Base-by-base conservation (phyloP, 2,888 invertebrate genomes). In the Silvanus unidentatus region DNA sequence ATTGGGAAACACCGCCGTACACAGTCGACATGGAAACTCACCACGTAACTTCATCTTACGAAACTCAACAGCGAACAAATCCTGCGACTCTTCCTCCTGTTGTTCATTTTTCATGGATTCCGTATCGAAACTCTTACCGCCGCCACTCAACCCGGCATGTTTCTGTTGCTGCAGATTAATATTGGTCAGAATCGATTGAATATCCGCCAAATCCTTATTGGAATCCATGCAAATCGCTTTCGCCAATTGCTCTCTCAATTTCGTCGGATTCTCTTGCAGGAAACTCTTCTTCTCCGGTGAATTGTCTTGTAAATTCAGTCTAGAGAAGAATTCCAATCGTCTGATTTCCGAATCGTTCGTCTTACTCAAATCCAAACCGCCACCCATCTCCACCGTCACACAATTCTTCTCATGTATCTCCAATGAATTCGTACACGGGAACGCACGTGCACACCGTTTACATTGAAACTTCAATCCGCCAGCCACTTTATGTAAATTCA, bases 11-110 rank as follows among this genome's bases (percentile, higher is more conserved):
- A 90, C 82, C 0, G 87, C 84, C 0, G 83, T 79, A 69, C 96
- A 96, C n/a, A 93, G 75, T 48, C 91, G 79, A 68, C 95, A 96
- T 0, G 92, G 90, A 63, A 92, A 93, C 64, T 91, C 90, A 0
- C 92, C 91, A 29, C 89, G 83, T 38, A 89, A 67, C 64, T 92
- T 92, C 91, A 92, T 91, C 55, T 86, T 82, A n/a, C 90, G 76
- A 57, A 91, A 89, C 58, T 89, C 89, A 0, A 87, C 84, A 1
- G 88, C 87, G 59, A 89, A 89, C 29, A 83, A 80, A 62, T 91
- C 90, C 66, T 91, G 90, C 0, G 84, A 81, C 66, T 90, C 90
- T 63, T 88, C 82, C 54, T 82, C 81, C n/a, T n/a, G 32, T 39
- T 77, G 77, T 48, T 74, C 73, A 35, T 69, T 69, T 38, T 74